A percentile compares a stretch with the other conserved stretches of the same genome.
Conservation (phyloP, 1,140 invertebrate species). For the Galleria mellonella region DNA sequence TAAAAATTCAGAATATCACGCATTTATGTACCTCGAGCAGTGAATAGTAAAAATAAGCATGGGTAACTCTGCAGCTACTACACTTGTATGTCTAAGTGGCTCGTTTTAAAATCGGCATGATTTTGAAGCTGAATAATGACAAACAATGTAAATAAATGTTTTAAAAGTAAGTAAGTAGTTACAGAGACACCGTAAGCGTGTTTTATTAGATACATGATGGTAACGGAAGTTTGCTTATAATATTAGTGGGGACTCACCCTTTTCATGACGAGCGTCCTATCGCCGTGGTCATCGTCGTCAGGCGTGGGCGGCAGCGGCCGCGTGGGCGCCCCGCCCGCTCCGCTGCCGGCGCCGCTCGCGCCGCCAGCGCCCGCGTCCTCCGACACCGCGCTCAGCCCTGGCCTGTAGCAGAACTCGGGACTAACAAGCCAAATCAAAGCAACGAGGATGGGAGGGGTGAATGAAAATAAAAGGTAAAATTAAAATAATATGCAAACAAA, state of each 20-base stretch:
- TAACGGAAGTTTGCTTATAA: no score
- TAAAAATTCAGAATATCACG: no score
- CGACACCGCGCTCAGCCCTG: conserved; percentile 76
- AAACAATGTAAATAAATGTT: no score
- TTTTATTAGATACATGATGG: no score
- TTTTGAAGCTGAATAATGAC: no score
- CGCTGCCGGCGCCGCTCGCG: conserved; percentile 77
- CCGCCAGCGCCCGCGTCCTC: conserved; percentile 52
- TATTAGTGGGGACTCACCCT: conserved; percentile 79
- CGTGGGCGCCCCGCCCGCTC: conserved; percentile 85
- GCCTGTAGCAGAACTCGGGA: conserved; percentile 92
- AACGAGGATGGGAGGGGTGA: conserved; percentile 31
- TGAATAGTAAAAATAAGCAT: no score
- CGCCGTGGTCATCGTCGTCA: conserved; percentile 89
- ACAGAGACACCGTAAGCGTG: no score
- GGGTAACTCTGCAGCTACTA: no score
- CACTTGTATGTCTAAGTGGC: no score
- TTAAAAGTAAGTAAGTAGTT: no score
- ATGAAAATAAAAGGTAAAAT: conserved; percentile 13
- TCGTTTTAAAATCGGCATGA: no score
- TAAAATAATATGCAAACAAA: conserved; percentile 31
- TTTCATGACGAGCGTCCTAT: conserved; percentile 92
- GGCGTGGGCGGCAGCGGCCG: conserved; percentile 95
- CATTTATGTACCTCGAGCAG: no score
- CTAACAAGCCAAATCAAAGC: conserved; percentile 68